Base-by-base conservation (phyloP, 1,140 invertebrate species). In the Aphelinus atriplicis region DNA sequence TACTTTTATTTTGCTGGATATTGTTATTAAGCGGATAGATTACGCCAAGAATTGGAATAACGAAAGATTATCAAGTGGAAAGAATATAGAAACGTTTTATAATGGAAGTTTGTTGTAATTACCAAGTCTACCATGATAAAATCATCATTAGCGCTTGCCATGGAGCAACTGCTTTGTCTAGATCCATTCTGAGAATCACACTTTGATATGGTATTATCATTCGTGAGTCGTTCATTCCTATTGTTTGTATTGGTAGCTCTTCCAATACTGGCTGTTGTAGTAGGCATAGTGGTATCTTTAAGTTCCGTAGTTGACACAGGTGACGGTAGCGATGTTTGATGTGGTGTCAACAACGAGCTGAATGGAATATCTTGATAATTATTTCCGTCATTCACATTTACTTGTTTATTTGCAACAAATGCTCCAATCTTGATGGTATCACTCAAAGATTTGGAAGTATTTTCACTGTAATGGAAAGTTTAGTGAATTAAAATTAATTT, bases 71-170 rank as follows among this genome's bases (percentile, higher is more conserved):
- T 26, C 26, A 26, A 26, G 26, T 26, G 26, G 0, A 26, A 26
- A 26, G 0, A 26, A 26, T 26, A 26, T 26, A 26, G 26, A 26
- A 26, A 26, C 26, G 26, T 26, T 26, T 26, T 26, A 26, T 26
- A 26, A 26, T 26, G 26, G 26, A 26, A 26, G 26, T 26, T 26
- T 26, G 26, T 26, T 26, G 84, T 85, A 90, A 88, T 91, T 90
- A 92, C 91, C 91, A 92, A 89, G 86, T 93, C 92, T 87, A 93
- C 91, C 90, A 93, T 92, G 84, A 93, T 92, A 90, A 93, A 94
- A 85, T 93, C 92, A 79, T 92, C 92, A 78, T 90, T 88, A 67
- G 88, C 89, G 78, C 90, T 91, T 61, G 87, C 88, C 82, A 90
- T 86, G 43, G 89, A 90, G 77, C 88, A 86, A 78, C 87, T 89